phyloP scores from a whole-genome alignment of 2,888 invertebrate species.

The Tenthredo notha region DNA sequence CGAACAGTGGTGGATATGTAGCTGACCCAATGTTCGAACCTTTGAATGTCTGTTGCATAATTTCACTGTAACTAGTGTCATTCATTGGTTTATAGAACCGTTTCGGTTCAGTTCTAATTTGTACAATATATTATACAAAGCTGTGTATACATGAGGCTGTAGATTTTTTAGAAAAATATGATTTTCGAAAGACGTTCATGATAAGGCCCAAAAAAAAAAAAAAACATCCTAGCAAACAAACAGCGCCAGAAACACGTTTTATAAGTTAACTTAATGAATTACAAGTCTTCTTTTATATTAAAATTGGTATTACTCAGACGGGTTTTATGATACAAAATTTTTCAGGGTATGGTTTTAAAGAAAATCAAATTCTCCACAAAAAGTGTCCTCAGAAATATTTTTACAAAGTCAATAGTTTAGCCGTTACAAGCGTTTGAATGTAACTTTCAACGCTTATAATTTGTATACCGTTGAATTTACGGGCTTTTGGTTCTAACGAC shows the following conservation, averaged over 20 bases:
- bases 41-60: slow-evolving; percentile 5
- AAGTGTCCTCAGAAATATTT: neutral
- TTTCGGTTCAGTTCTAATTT: neutral
- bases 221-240: no score
- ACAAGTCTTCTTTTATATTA: no score
- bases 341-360: neutral
- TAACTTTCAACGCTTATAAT: neutral
- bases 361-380: neutral
- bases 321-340: neutral
- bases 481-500: neutral
- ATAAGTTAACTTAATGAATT: no score
- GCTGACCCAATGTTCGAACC: slow-evolving; percentile 25
- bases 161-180: no score
- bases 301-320: no score
- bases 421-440: neutral
- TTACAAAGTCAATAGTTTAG: neutral
- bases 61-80: neutral
- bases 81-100: neutral
- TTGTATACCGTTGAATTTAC: neutral
- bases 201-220: no score
- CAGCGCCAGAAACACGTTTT: no score
- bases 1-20: neutral
- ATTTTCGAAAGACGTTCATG: no score
- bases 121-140: neutral
- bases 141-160: neutral